Evolutionary conservation across 2,888 invertebrate species (phyloP).

Genomic region (Embidobia sp.): DNA sequence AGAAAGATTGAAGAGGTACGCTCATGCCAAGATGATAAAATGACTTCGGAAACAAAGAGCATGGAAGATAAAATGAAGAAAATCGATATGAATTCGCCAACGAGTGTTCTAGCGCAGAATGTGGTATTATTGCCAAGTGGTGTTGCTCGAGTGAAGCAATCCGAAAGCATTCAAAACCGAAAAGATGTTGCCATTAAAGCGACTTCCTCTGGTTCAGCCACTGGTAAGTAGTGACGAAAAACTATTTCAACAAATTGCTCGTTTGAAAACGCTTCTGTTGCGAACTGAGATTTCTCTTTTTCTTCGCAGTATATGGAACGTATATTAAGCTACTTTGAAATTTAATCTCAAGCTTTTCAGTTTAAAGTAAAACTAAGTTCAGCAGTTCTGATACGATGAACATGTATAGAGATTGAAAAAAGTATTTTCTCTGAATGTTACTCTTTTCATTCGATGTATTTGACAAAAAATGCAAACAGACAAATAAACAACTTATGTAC

Average conservation of each 20-base stretch:
- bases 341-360: neutral
- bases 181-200: slow-evolving; percentile 28
- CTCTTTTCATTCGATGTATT: neutral
- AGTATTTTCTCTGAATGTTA: neutral
- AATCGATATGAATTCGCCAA: slow-evolving; percentile 72
- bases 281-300: no score
- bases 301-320: neutral
- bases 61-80: slow-evolving; percentile 73
- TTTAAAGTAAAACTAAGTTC: no score
- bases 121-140: slow-evolving; percentile 72
- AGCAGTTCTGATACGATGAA: neutral
- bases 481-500: neutral
- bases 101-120: slow-evolving; percentile 72
- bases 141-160: slow-evolving; percentile 72
- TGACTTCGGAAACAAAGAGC: slow-evolving; percentile 47
- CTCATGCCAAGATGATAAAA: slow-evolving; percentile 48
- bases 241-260: neutral
- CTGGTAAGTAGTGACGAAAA: slow-evolving; percentile 71
- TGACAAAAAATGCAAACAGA: neutral
- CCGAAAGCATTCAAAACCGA: slow-evolving; percentile 44
- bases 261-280: no score
- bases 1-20: neutral
- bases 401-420: slow-evolving; percentile 5
- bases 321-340: no score
- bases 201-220: slow-evolving; percentile 74